A percentile compares a stretch with the other conserved stretches of the same genome.
These are phyloP conservation scores for Falco rusticolus DNA, from an alignment of 2,797 vertebrate species.

Conservation along the genomic window DNA sequence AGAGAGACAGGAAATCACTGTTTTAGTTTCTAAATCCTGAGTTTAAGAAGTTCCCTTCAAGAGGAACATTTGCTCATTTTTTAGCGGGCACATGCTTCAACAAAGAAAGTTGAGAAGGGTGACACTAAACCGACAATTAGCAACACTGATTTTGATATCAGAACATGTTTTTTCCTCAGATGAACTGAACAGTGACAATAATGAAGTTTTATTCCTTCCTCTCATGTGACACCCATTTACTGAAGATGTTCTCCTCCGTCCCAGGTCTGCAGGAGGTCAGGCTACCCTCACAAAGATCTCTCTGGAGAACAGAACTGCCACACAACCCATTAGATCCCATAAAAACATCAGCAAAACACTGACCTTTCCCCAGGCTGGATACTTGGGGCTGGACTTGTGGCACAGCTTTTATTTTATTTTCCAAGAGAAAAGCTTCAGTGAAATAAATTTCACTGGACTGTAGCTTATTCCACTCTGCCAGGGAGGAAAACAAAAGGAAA, in stretches of 20 bases:
- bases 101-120: not conserved
- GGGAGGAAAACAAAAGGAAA: constrained; percentile 38
- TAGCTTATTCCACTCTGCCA: not conserved
- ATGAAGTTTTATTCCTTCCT: not conserved
- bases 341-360: not conserved
- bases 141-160: not conserved
- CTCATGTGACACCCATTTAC: not conserved
- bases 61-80: not conserved
- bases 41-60: constrained; percentile 30
- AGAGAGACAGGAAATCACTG: constrained; percentile 56
- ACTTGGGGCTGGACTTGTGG: not conserved
- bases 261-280: not conserved
- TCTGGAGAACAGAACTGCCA: not conserved
- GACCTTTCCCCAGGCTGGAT: not conserved
- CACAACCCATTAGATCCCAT: not conserved
- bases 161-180: not conserved
- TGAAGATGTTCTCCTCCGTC: not conserved
- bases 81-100: not conserved
- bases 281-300: not conserved
- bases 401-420: not conserved
- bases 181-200: not conserved
- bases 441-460: not conserved
- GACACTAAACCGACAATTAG: not conserved
- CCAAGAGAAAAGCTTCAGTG: not conserved
- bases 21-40: constrained; percentile 52